phyloP scores from a whole-genome alignment of 2,113 vertebrate genomes.

The Pitta sordida region DNA sequence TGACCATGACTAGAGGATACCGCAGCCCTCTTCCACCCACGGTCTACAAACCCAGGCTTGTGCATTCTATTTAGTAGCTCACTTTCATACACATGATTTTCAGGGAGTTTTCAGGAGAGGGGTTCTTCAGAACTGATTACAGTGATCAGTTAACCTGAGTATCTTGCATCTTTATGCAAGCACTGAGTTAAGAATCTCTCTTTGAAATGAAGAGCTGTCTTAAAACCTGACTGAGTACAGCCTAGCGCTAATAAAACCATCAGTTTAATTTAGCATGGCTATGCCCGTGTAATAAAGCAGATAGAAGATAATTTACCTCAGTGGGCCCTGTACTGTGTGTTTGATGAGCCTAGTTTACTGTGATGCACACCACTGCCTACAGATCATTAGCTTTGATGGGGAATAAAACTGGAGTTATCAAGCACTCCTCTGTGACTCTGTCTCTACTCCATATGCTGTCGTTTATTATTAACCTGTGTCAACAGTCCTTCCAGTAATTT shows the following conservation, averaged over 20 bases:
- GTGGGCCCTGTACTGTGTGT: neutral
- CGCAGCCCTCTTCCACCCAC: neutral
- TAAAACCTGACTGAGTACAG: neutral
- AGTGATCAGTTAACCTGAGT: neutral
- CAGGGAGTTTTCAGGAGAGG: neutral
- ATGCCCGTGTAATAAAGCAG: neutral
- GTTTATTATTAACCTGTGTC: neutral
- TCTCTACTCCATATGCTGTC: neutral
- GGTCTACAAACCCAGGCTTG: neutral
- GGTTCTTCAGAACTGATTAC: neutral
- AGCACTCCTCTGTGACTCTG: neutral
- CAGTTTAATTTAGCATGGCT: neutral
- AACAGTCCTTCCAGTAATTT: slow-evolving; percentile 27
- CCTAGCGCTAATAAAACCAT: neutral
- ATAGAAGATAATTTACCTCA: neutral
- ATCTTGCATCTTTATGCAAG: neutral
- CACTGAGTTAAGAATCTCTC: neutral
- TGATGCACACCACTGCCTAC: neutral
- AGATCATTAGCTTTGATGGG: neutral
- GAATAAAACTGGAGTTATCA: neutral
- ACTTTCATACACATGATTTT: neutral
- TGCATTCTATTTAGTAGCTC: neutral
- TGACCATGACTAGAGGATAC: neutral
- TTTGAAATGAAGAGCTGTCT: neutral
- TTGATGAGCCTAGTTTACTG: neutral